A percentile compares a stretch with the other conserved stretches of the same genome.
Conservation (phyloP, 2,888 invertebrate genomes). For the Dimorphilus gyrociliatus region DNA sequence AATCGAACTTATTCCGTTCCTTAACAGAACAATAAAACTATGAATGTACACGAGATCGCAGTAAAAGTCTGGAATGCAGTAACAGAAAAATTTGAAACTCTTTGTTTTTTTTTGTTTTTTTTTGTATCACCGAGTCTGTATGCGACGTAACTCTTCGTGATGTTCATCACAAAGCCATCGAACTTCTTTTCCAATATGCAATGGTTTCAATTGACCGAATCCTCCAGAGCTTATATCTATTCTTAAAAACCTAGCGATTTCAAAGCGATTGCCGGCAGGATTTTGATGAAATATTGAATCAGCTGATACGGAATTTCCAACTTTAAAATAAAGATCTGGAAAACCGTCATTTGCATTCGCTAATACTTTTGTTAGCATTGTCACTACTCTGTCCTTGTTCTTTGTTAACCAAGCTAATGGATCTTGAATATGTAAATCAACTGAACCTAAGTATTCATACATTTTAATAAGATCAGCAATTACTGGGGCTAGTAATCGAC, state of each 20-base stretch:
- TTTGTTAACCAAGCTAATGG: conserved; percentile 14
- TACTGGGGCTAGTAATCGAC: conserved; percentile 12
- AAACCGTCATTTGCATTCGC: conserved; percentile 14
- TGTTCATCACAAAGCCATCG: conserved; percentile 15
- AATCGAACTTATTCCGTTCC: no score
- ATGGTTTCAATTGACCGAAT: conserved; percentile 13
- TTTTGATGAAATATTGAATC: conserved; percentile 12
- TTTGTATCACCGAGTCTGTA: no score
- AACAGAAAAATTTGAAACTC: no score
- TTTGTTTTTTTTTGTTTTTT: no score
- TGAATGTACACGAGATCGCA: no score
- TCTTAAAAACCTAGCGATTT: conserved; percentile 12
- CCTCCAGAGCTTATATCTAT: conserved; percentile 12
- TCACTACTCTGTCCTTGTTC: conserved; percentile 16
- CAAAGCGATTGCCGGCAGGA: conserved; percentile 10
- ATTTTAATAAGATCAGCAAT: conserved; percentile 13
- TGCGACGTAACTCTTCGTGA: conserved; percentile 14
- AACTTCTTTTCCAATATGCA: conserved; percentile 13
- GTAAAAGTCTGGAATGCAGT: no score
- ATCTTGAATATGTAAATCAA: conserved; percentile 12
- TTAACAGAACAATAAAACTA: no score
- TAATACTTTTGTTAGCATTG: conserved; percentile 15
- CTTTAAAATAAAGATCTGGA: conserved; percentile 16
- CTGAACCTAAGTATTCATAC: conserved; percentile 15
- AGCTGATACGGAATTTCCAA: conserved; percentile 12